Conservation (phyloP, 2,888 invertebrate genomes). For the Patella ulyssiponensis region DNA sequence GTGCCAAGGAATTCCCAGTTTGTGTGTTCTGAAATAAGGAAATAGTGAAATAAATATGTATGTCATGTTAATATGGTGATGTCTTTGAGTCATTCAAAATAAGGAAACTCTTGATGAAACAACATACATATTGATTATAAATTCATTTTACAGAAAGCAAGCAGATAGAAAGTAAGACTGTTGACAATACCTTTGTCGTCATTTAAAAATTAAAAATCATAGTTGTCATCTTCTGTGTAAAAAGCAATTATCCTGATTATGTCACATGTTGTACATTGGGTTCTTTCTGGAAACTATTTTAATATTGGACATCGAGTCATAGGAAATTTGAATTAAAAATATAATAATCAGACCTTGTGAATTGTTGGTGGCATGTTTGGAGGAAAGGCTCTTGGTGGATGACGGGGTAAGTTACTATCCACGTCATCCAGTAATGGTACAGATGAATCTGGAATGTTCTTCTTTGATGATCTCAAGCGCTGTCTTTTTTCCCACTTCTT, state of each 20-base stretch:
- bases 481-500: constrained; percentile 33
- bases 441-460: constrained; percentile 45
- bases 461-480: constrained; percentile 35
- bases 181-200: too few relatives aligned
- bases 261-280: too few relatives aligned
- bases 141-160: too few relatives aligned
- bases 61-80: too few relatives aligned
- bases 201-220: too few relatives aligned
- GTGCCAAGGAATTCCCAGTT: constrained; percentile 3
- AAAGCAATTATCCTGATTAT: too few relatives aligned
- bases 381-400: neutral
- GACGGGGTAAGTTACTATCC: constrained; percentile 29
- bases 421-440: constrained; percentile 45
- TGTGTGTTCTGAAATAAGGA: neutral
- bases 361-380: neutral
- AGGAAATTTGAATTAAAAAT: neutral
- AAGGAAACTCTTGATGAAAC: too few relatives aligned
- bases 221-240: too few relatives aligned
- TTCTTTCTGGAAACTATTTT: too few relatives aligned
- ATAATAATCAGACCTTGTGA: constrained; percentile 13
- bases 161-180: too few relatives aligned
- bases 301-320: neutral
- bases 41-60: neutral
- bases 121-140: too few relatives aligned
- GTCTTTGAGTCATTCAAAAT: too few relatives aligned